Evolutionary conservation across 2,888 invertebrate species (phyloP).

Genomic region (Cordilura impudica): DNA sequence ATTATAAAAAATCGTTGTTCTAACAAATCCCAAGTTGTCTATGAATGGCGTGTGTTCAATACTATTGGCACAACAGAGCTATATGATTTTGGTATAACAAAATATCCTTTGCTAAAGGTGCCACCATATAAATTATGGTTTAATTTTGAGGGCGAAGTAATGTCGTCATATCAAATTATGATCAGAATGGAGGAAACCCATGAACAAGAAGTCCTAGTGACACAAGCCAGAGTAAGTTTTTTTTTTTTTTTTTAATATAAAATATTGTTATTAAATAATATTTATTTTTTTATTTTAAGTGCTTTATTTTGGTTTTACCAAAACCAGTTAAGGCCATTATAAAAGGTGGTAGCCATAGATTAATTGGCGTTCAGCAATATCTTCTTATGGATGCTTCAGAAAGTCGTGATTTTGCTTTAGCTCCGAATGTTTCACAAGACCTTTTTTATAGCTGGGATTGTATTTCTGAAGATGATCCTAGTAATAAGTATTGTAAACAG

Average conservation of each 20-base stretch:
- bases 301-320: conserved; percentile 64
- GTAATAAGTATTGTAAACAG: conserved; percentile 37
- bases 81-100: conserved; percentile 56
- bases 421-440: conserved; percentile 46
- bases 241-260: neutral
- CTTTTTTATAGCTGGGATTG: conserved; percentile 66
- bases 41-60: conserved; percentile 64
- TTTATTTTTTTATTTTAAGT: conserved; percentile 51
- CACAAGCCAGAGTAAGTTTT: conserved; percentile 49
- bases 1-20: conserved; percentile 60
- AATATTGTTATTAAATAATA: neutral
- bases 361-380: conserved; percentile 45
- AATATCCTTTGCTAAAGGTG: conserved; percentile 50
- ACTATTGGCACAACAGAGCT: conserved; percentile 59
- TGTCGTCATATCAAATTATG: conserved; percentile 58
- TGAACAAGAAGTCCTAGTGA: conserved; percentile 7
- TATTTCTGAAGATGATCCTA: conserved; percentile 50
- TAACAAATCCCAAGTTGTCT: conserved; percentile 29
- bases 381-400: conserved; percentile 62
- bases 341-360: conserved; percentile 58
- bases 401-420: conserved; percentile 65
- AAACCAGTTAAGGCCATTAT: conserved; percentile 62
- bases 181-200: conserved; percentile 33
- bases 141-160: conserved; percentile 60
- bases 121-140: conserved; percentile 65